Evolutionary conservation across 2,888 invertebrate genomes (phyloP).

Genomic region (Tromatobia lineatoria): DNA sequence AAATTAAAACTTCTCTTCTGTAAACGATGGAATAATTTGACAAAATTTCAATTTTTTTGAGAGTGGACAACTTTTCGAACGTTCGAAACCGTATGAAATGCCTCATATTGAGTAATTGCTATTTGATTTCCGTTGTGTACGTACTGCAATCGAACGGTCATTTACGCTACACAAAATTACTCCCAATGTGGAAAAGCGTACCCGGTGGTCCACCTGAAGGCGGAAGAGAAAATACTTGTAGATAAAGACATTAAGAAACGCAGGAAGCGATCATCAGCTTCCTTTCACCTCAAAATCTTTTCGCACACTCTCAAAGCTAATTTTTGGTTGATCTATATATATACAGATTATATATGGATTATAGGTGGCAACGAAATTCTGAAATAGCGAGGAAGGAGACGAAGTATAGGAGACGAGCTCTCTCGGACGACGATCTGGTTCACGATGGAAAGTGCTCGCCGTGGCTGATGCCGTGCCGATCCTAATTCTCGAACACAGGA

Average conservation of each 20-base stretch:
- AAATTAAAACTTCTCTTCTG: too few species aligned
- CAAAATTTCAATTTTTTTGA: too few species aligned
- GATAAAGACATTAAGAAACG: not conserved
- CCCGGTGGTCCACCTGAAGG: not conserved
- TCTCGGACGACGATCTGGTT: slow-evolving; percentile 72
- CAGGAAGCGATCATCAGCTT: not conserved
- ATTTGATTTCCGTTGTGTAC: not conserved
- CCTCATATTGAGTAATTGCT: too few species aligned
- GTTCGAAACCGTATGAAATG: too few species aligned
- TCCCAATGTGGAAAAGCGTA: not conserved
- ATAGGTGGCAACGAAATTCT: slow-evolving; percentile 4
- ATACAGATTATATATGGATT: not conserved
- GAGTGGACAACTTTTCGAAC: too few species aligned
- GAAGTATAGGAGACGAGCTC: slow-evolving; percentile 41
- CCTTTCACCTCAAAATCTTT: slow-evolving; percentile 30
- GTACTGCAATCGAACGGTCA: not conserved
- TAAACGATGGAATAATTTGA: too few species aligned
- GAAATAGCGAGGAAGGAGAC: slow-evolving; percentile 39
- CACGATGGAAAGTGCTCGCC: slow-evolving; percentile 76
- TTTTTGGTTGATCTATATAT: slow-evolving; percentile 71
- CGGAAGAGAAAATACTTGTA: not conserved
- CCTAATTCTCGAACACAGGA: slow-evolving; percentile 70
- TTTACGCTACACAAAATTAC: not conserved
- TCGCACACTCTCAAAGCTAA: slow-evolving; percentile 68
- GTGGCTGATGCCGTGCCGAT: slow-evolving; percentile 63